A percentile compares a stretch with the other conserved stretches of the same genome.
Evolutionary conservation across 2,888 invertebrate species (phyloP).

Genomic region (Coelogynopora nodosa): DNA sequence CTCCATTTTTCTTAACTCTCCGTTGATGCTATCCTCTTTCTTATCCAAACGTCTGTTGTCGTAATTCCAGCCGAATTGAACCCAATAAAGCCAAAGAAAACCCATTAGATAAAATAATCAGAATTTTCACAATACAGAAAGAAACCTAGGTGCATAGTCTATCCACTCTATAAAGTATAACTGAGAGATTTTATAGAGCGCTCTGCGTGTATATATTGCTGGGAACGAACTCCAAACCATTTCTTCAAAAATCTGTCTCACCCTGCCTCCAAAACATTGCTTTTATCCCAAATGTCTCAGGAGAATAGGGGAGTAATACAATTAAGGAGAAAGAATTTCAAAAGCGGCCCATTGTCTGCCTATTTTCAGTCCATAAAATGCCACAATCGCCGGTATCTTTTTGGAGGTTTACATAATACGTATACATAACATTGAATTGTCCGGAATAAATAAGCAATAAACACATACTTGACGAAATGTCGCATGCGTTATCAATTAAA

Average conservation of each 20-base stretch:
- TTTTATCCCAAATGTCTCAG: not conserved
- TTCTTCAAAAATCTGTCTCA: no score
- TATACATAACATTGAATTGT: no score
- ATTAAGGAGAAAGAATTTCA: not conserved
- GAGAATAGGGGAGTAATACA: not conserved
- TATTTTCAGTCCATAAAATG: no score
- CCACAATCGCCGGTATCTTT: no score
- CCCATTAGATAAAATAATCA: not conserved
- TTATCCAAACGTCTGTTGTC: constrained; percentile 18
- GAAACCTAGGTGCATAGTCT: not conserved
- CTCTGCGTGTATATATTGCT: not conserved
- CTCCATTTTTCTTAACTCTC: not conserved
- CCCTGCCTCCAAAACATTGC: not conserved
- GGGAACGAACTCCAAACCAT: not conserved
- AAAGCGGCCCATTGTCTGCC: not conserved
- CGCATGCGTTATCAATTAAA: no score
- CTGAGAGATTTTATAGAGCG: no score
- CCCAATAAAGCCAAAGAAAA: not conserved
- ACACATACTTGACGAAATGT: no score
- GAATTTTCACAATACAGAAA: not conserved
- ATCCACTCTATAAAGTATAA: no score
- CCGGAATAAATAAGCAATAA: no score
- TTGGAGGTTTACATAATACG: no score
- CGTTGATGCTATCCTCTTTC: not conserved
- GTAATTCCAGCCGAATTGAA: not conserved